Percentiles rank a stretch among this genome's conserved stretches.
phyloP scores from a whole-genome alignment of 1,140 invertebrate genomes.

The Drosophila neocordata region DNA sequence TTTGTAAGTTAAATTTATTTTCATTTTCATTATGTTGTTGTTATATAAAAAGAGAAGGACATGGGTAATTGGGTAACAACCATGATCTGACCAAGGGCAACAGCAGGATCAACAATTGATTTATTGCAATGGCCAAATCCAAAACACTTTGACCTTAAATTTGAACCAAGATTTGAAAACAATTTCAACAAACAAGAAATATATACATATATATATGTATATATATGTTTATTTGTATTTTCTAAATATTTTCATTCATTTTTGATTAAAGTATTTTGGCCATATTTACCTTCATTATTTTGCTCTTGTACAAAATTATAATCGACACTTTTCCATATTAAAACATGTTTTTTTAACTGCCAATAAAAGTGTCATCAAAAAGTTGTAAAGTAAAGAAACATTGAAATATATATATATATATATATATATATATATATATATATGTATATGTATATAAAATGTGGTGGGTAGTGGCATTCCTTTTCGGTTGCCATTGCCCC shows the following conservation, averaged over 20 bases:
- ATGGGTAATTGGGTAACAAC: slow-evolving; percentile 39
- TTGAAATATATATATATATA: slow-evolving; percentile 72
- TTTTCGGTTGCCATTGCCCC: not conserved
- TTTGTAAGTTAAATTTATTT: slow-evolving; percentile 74
- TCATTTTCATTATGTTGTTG: not conserved
- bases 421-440: too few species aligned
- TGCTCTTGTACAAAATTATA: slow-evolving; percentile 2
- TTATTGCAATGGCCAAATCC: not conserved
- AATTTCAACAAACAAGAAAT: not conserved
- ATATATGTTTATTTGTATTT: too few species aligned
- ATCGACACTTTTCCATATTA: slow-evolving; percentile 16
- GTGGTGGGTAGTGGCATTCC: slow-evolving; percentile 16
- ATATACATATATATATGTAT: not conserved
- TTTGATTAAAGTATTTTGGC: slow-evolving; percentile 3
- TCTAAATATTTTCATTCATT: not conserved
- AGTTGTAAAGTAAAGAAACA: slow-evolving; percentile 79
- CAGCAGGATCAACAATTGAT: slow-evolving; percentile 26
- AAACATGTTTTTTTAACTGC: slow-evolving; percentile 59
- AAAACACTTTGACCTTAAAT: not conserved
- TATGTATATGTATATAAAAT: too few species aligned
- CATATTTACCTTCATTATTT: too few species aligned
- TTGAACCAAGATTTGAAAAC: not conserved
- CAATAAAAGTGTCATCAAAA: slow-evolving; percentile 80
- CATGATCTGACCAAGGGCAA: not conserved
- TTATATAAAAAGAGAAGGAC: slow-evolving; percentile 3